Conservation (phyloP, 1,140 invertebrate genomes). For the Brachionus plicatilis region DNA sequence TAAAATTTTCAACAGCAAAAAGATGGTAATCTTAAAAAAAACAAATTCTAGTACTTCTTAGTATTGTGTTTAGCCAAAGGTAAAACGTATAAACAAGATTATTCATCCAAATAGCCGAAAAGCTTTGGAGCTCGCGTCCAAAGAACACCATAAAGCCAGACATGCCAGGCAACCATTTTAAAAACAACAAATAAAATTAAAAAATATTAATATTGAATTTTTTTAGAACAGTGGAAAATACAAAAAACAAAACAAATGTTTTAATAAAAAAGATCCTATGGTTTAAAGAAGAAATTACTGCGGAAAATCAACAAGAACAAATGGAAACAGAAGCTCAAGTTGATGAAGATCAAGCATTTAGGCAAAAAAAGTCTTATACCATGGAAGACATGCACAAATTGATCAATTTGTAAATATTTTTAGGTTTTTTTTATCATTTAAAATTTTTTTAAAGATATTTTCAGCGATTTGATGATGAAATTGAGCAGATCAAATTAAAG, state of each 20-base stretch:
- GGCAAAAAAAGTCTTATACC: background rate
- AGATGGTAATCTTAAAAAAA: background rate
- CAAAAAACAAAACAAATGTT: conserved; percentile 9
- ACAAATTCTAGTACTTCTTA: background rate
- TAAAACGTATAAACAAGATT: conserved; percentile 11
- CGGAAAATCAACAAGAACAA: background rate
- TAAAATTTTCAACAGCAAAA: background rate
- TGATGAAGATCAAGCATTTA: background rate
- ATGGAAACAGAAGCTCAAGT: background rate
- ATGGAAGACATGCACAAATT: conserved; percentile 1
- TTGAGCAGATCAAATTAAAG: conserved; percentile 26
- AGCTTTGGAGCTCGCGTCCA: conserved; percentile 13
- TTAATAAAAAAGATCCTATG: conserved; percentile 21
- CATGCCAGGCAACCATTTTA: background rate
- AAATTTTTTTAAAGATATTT: conserved; percentile 17
- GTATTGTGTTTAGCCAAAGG: conserved; percentile 15
- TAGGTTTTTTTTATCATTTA: background rate
- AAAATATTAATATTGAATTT: background rate
- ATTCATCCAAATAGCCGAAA: conserved; percentile 39
- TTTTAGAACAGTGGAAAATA: background rate
- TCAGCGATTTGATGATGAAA: conserved; percentile 36
- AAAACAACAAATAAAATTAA: background rate
- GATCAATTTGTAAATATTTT: background rate
- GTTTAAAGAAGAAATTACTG: conserved; percentile 13
- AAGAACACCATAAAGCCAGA: conserved; percentile 34